Conservation (phyloP, 2,113 vertebrate genomes). For the Neofelis nebulosa region DNA sequence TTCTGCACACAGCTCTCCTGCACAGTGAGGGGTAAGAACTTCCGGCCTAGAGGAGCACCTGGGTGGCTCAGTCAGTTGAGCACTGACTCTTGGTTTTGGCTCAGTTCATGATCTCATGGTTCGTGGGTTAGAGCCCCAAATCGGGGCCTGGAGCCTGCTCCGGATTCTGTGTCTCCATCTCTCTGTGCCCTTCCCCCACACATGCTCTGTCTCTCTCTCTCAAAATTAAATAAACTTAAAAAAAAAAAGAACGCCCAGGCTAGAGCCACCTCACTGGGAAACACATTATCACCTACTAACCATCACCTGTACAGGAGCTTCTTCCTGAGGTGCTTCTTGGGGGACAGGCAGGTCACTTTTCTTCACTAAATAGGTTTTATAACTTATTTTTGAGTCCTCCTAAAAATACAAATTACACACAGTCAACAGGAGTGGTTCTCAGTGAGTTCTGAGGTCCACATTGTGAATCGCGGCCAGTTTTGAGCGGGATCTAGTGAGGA, state of each 20-base stretch:
- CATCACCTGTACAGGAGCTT: conserved; percentile 78
- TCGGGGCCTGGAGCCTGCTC: too few species aligned
- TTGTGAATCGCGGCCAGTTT: neutral
- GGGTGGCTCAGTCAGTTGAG: too few species aligned
- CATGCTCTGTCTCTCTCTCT: too few species aligned
- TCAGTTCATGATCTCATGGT: too few species aligned
- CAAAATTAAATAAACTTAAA: too few species aligned
- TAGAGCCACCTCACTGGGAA: neutral
- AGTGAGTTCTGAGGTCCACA: neutral
- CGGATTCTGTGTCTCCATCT: too few species aligned
- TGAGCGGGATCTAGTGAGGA: neutral
- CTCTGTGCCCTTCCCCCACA: too few species aligned
- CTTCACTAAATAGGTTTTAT: conserved; percentile 86
- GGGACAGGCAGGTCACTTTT: conserved; percentile 55
- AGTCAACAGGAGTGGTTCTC: neutral
- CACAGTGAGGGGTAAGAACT: neutral
- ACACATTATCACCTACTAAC: neutral
- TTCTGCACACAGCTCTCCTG: neutral
- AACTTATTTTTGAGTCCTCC: conserved; percentile 77
- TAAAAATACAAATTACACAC: conserved; percentile 54
- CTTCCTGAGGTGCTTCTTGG: conserved; percentile 47
- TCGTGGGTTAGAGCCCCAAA: too few species aligned
- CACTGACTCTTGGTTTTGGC: too few species aligned
- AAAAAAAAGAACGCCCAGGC: accelerated
- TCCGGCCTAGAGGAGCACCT: neutral